Evolutionary conservation across 2,113 vertebrate genomes (phyloP), one percentile per base, ranked within the genome.

Genomic region (Melanostigma gelatinosum): DNA sequence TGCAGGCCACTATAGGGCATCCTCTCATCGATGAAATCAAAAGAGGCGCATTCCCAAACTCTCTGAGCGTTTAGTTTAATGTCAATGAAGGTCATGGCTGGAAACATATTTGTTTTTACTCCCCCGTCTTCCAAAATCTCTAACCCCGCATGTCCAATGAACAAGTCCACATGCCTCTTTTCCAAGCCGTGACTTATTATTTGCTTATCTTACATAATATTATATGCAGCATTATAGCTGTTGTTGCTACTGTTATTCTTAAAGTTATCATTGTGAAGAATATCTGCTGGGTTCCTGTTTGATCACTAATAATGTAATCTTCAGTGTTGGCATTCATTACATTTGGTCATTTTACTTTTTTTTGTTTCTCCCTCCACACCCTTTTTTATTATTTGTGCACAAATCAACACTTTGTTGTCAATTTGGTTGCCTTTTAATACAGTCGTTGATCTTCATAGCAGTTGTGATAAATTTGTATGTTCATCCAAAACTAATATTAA

Each of bases 71-170:
- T 27, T 27, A 66, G 12, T 44, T 60, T 38, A 63, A 48, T 29
- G 6, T 20, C 46, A 75, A 18, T 79, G 16, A 50, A 42, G 34
- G 13, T 72, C 52, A 20, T 60, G 40, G 11, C 36, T 72, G 36
- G 36, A 65, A 12, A 61, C 24, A 20, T 42, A 64, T 52, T 75
- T 38, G 15, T 34, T 75, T 67, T 71, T 38, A 60, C 11, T 24
- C 34, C 10, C n/a, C 22, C 9, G 4, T 36, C 20, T 62, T 48
- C 57, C 65, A 69, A 69, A 55, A 46, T 75, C 27, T 75, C 20
- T 22, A 36, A 55, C 57, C 20, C 20, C 3, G 4, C 38, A 34
- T 34, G 27, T 75, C 55, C 13, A 63, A 48, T 65, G 50, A 74
- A 13, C 68, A 48, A 57, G 50, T 12, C 29, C 22, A 36, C 36